phyloP scores from a whole-genome alignment of 2,113 vertebrate genomes.

The Stigmatopora nigra region DNA sequence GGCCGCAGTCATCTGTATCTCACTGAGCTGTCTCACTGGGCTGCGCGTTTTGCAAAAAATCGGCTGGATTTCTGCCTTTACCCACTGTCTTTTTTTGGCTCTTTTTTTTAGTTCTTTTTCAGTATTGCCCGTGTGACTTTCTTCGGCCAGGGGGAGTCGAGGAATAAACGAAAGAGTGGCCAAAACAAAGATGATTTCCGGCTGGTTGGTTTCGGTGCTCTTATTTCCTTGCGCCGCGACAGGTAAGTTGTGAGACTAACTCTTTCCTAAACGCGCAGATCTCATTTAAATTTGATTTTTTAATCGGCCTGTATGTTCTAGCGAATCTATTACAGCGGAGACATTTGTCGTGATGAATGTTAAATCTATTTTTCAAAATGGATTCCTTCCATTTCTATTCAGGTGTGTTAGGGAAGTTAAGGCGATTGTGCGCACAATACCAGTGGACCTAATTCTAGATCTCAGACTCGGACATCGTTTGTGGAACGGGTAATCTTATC shows the following conservation, averaged over 20 bases:
- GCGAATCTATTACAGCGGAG: not conserved
- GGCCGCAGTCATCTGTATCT: not conserved
- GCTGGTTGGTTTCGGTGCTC: constrained; percentile 38
- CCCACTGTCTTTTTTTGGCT: no score
- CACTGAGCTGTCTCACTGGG: not conserved
- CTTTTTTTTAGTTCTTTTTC: not conserved
- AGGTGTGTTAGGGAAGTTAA: not conserved
- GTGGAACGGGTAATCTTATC: not conserved
- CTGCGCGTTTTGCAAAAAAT: not conserved
- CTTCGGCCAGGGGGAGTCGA: not conserved
- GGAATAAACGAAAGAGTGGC: not conserved
- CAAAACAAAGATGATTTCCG: constrained; percentile 42
- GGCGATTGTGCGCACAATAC: not conserved
- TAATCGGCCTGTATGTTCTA: not conserved
- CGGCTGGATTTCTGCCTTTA: not conserved
- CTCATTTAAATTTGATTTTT: not conserved
- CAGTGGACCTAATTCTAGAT: not conserved
- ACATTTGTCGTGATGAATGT: not conserved
- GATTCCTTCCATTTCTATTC: not conserved
- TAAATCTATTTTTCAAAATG: not conserved
- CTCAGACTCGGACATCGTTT: not conserved
- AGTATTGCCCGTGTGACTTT: not conserved
- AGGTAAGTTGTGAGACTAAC: constrained; percentile 46
- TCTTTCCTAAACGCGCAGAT: not conserved
- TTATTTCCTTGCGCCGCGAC: constrained; percentile 42